phyloP scores from a whole-genome alignment of 2,797 vertebrate species.

The Sciurus carolinensis region DNA sequence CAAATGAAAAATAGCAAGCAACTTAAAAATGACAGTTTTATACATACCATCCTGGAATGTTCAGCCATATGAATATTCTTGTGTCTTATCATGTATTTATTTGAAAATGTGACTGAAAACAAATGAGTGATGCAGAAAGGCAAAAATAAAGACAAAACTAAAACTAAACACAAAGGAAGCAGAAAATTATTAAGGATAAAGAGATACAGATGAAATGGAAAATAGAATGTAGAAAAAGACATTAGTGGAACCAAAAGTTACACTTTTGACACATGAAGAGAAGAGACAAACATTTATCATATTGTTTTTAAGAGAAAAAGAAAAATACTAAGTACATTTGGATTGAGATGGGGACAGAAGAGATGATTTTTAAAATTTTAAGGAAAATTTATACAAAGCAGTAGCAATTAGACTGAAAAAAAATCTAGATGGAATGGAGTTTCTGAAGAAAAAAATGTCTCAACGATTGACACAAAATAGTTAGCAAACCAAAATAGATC shows the following conservation, averaged over 20 bases:
- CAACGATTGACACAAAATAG: neutral
- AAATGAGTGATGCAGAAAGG: slow-evolving; percentile 35
- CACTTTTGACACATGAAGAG: neutral
- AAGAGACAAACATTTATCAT: slow-evolving; percentile 36
- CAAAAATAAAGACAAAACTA: neutral
- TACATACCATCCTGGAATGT: neutral
- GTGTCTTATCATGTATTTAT: neutral
- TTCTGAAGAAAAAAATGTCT: slow-evolving; percentile 36
- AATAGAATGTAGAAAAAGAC: neutral
- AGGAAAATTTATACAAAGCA: slow-evolving; percentile 11
- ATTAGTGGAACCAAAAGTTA: neutral
- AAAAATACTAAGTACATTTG: neutral
- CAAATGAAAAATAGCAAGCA: slow-evolving; percentile 17
- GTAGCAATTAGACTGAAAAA: neutral
- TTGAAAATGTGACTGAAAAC: slow-evolving; percentile 53
- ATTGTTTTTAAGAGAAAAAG: slow-evolving; percentile 9
- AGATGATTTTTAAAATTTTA: neutral
- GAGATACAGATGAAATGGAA: slow-evolving; percentile 5
- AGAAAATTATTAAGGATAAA: slow-evolving; percentile 50
- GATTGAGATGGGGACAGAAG: neutral
- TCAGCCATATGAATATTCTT: neutral
- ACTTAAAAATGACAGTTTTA: slow-evolving; percentile 32
- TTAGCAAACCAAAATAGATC: neutral
- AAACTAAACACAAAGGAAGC: slow-evolving; percentile 3
- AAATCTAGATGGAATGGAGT: neutral